A percentile compares a stretch with the other conserved stretches of the same genome.
phyloP scores from a whole-genome alignment of 2,888 invertebrate species.

The Dysmachus trigonus region DNA sequence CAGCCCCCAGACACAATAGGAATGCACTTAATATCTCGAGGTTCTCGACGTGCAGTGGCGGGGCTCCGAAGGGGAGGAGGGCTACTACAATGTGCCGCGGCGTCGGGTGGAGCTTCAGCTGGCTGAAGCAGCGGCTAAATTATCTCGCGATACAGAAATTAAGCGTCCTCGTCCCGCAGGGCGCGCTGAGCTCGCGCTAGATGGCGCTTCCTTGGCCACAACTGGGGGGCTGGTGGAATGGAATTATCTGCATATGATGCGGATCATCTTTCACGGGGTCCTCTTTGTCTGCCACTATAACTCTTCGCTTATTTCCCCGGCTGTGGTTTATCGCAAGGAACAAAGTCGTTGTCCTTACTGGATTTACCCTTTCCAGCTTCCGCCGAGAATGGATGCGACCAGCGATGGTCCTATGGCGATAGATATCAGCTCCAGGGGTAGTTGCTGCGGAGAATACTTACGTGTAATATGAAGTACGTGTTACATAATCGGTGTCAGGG shows the following conservation, averaged over 20 bases:
- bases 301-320: neutral
- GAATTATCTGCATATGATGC: conserved; percentile 42
- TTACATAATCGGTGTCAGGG: conserved; percentile 46
- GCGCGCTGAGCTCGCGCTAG: neutral
- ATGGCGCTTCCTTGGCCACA: conserved; percentile 14
- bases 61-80: neutral
- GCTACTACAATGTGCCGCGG: neutral
- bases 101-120: neutral
- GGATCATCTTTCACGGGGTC: conserved; percentile 42
- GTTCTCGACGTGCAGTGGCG: neutral
- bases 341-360: conserved; percentile 30
- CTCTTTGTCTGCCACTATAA: conserved; percentile 18
- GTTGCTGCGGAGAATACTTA: conserved; percentile 20
- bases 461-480: conserved; percentile 45
- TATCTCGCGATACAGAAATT: conserved; percentile 37
- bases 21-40: conserved; percentile 22
- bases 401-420: neutral
- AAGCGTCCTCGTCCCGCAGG: neutral
- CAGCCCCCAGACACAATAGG: conserved; percentile 15
- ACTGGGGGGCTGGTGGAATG: neutral
- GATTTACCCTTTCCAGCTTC: conserved; percentile 1
- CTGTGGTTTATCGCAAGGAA: neutral
- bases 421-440: neutral
- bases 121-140: neutral
- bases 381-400: neutral